Base-by-base conservation (phyloP, 2,113 vertebrate genomes). In the Phalacrocorax aristotelis region DNA sequence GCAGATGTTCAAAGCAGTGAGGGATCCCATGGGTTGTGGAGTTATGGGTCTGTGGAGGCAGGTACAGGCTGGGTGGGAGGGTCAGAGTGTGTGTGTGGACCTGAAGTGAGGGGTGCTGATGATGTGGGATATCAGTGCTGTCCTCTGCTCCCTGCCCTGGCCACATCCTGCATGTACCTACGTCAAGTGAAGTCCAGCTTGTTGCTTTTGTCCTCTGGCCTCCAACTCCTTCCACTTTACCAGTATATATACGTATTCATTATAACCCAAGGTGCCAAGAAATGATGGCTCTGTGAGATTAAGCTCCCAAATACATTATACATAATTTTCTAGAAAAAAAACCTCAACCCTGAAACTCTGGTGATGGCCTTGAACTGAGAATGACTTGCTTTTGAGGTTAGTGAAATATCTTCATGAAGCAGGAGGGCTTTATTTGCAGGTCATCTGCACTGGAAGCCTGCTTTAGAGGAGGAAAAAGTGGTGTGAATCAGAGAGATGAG, bases 21-120 rank as follows among this genome's bases (percentile, higher is more conserved):
- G 52, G 26, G 13, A 21, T 57, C 52, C 65, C 4, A 0, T 13
- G 58, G 30, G 10, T 40, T 0, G 0, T 20, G 72, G 42, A 66
- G 42, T 49, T 85, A 22, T 0, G 3, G 80, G 58, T 34, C 34
- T 4, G 1, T 0, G 30, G 51, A 58, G 42, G 44, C 52, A 94
- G 58, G 32, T 80, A 57, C n/a, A 52, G 34, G 8, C 34, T 16
- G 57, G 32, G 6, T 42, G 57, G 80, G 57, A 71, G 21, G 19
- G 32, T 36, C 74, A 23, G 44, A 38, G 36, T 3, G 21, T 17
- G 40, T 7, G 12, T 46, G n/a, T 0, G 3, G 46, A 30, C 36
- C 21, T 40, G 49, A 83, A 23, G 0, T 19, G 11, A 4, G 34
- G 48, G 8, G 8, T 44, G 21, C 46, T 71, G 64, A 19, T 46